Evolutionary conservation across 2,797 vertebrate genomes (phyloP), one percentile per base, ranked within the genome.

Genomic region (Lepus oiostolus): DNA sequence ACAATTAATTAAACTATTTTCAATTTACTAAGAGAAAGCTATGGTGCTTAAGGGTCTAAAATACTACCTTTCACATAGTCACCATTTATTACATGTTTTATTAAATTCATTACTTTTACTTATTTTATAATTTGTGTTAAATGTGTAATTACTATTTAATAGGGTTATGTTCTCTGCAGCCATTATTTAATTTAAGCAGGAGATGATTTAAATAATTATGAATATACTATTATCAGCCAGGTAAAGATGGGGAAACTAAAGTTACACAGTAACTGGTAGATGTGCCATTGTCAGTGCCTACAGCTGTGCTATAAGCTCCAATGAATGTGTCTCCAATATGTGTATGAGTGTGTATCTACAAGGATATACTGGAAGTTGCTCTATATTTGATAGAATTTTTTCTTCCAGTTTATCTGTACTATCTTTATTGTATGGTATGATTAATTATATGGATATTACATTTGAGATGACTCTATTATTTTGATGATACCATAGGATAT

Each of bases 71-170:
- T 84, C 32, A 87, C 3, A 4, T 32, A 70, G 32, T 58, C 21
- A 28, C 13, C 19, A 79, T 60, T 47, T 10, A 47, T 38, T 32
- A 35, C 2, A 65, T 75, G 2, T 22, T 60, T 83, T 92, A 80
- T 84, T 80, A 24, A 30, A 68, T 32, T 58, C 4, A 3, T 79
- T 72, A 26, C 1, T 82, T 93, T n/a, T 68, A 32, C 7, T 82
- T 88, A 81, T 47, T 32, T 75, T 77, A 88, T 82, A 77, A 79
- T 68, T 77, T 76, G 28, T 71, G 21, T 60, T 94, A 75, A 71
- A 42, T 90, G 5, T 52, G 82, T 28, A 47, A 63, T 0, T 60
- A n/a, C 8, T 63, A 60, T 79, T 10, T 76, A 65, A 67, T 42
- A 94, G 5, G 35, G 4, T 14, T 72, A 24, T 50, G 4, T 32